These are phyloP conservation scores for Rhagium mordax DNA, from an alignment of 2,888 invertebrate genomes.

Conservation along the genomic window DNA sequence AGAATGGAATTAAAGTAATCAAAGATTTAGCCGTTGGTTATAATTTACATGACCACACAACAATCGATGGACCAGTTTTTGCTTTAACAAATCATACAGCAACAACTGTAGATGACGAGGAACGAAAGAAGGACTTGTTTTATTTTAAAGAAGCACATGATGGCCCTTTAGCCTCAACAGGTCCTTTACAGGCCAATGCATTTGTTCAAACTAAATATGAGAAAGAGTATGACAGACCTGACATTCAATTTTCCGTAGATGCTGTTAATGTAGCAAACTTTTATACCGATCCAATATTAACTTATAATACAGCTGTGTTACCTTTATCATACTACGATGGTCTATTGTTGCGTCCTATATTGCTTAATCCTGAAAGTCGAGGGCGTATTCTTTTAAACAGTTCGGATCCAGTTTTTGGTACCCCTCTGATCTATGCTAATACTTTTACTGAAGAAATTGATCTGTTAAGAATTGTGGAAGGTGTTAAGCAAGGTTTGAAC, in stretches of 20 bases:
- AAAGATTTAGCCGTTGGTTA: slow-evolving; percentile 80
- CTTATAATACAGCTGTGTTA: slow-evolving; percentile 67
- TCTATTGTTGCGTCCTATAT: slow-evolving; percentile 75
- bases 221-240: slow-evolving; percentile 71
- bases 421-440: slow-evolving; percentile 82
- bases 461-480: slow-evolving; percentile 75
- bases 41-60: slow-evolving; percentile 84
- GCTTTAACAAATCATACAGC: slow-evolving; percentile 74
- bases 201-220: slow-evolving; percentile 76
- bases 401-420: slow-evolving; percentile 80
- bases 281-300: slow-evolving; percentile 72
- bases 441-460: slow-evolving; percentile 79
- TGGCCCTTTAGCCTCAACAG: slow-evolving; percentile 74
- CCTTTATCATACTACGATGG: slow-evolving; percentile 78
- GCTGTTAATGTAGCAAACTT: slow-evolving; percentile 74
- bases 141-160: slow-evolving; percentile 68
- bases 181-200: slow-evolving; percentile 73
- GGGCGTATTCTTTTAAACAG: slow-evolving; percentile 77
- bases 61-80: slow-evolving; percentile 75
- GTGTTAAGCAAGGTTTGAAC: slow-evolving; percentile 74
- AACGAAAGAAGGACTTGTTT: slow-evolving; percentile 69
- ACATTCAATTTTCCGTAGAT: slow-evolving; percentile 80
- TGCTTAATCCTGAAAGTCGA: slow-evolving; percentile 77
- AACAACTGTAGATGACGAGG: slow-evolving; percentile 68
- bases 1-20: slow-evolving; percentile 73